Base-by-base conservation (phyloP, 1,140 invertebrate genomes). In the Drosophila bocqueti region DNA sequence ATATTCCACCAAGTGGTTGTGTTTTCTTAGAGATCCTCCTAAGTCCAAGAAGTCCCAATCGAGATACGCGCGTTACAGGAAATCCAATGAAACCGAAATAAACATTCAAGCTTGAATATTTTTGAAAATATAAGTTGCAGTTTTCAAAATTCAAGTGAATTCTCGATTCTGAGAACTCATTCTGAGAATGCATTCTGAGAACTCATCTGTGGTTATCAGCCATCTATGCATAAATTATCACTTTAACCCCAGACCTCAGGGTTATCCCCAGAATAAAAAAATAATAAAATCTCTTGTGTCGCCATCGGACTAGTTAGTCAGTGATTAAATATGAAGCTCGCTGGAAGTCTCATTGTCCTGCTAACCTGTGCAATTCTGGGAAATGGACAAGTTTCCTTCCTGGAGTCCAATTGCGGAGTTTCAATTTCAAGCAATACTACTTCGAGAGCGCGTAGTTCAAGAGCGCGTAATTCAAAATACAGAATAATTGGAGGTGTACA, bases 351-450 rank as follows among this genome's bases (percentile, higher is more conserved):
- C 4, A 15, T 60, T 13, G 13, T 3, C 3, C 55, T 65, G 62
- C 4, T 60, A 4, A n/a, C 18, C 26, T 21, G 4, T 11, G 18
- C 16, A 2, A 13, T n/a, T 3, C 7, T 42, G 18, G 55, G n/a
- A 42, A 21, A 59, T 64, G 62, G 62, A 21, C 5, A 31, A 21
- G 1, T 60, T 5, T 24, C 18, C 5, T 60, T 61, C 3, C 36
- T 49, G 18, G 65, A 68, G 4, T 11, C 43, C 3, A 18, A 47
- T 40, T 50, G 60, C 13, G 45, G 60, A 26, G 38, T 50, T 18
- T 18, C 46, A 0, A 13, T n/a, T 31, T 31, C 29, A 7, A 9
- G 6, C 24, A 29, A 29, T 24, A 24, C 24, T 24, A 24, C 3
- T 43, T 43, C 38, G 3, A 7, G 15, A 5, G 3, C 18, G 10